Evolutionary conservation across 2,113 vertebrate genomes (phyloP), one percentile per base, ranked within the genome.

Genomic region (Tinamus guttatus): DNA sequence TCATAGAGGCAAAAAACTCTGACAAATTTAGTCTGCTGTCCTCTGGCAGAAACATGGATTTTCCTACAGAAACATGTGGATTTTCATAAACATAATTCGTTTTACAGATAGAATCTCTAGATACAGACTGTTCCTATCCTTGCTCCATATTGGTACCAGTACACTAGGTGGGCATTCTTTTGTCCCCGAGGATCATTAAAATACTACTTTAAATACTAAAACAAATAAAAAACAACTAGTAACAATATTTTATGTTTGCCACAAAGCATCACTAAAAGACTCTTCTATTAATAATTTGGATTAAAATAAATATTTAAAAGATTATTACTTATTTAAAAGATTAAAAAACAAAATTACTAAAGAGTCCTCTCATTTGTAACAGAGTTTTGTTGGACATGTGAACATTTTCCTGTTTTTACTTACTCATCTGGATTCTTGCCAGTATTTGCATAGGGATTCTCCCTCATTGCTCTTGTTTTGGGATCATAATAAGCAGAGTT

Each of bases 401-500:
- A 65, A 28, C 8, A 65, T 8, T 62, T 69, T 5, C 20, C 21
- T 65, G 40, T 52, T 63, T 81, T 60, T 51, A 98, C 99, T 95
- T 98, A 99, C 99, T 99, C 99, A 17, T 99, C 99, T 82, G 99
- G 98, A 95, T 98, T 99, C 97, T 99, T 99, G 92, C 99, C 99
- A 38, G 99, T 99, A 94, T 99, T 99, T 82, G 98, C 97, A 91
- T 99, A 99, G 0, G 99, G 99, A 94, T 99, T 99, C 96, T 99
- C 99, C 87, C 99, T 99, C 99, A 99, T 99, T 9, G 99, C 99
- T 97, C 99, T 99, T 5, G 99, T 99, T 98, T 99, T 99, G 70
- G 99, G 99, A 97, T 99, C 99, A 32, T 99, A 99, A 90, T 99
- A 99, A 59, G 99, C 99, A 56, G 99, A 99, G 95, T 99, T 99